Base-by-base conservation (phyloP, 2,888 invertebrate genomes). In the Mellilla xanthometata region DNA sequence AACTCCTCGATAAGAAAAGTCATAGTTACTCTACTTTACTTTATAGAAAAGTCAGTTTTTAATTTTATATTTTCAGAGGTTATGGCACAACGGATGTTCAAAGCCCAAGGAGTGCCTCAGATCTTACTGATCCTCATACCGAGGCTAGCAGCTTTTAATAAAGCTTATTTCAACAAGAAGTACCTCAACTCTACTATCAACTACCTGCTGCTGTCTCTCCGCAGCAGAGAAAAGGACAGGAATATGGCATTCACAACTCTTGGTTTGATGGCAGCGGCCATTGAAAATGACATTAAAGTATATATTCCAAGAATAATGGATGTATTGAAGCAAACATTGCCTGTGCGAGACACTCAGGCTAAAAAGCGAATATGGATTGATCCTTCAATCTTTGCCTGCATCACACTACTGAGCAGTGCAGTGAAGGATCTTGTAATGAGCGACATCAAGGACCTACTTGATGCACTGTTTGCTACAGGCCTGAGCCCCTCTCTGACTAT, bases 391-490 rank as follows among this genome's bases (percentile, higher is more conserved):
- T 99, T 98, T 77, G 95, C 96, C 15, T 99, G 98, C 75, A 95
- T 99, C 12, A 97, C 97, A 15, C 91, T 99, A 56, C 81, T 99
- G 4, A 96, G 96, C 0, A 94, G 96, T 75, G 96, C 99, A 0
- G 94, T 97, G 0, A 95, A 95, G 54, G 93, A 94, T 12, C 91
- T 93, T 22, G 95, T 97, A 8, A 92, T 93, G 4, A 83, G 90
- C 57, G 96, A 97, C 60, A 94, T 98, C 2, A 93, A 93, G 45
- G 95, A 96, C 46, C 91, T 99, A 28, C 84, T 99, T 15, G 97
- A 97, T 57, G 94, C 95, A 31, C 97, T 99, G 96, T 93, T 99
- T 71, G 94, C 95, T 0, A 96, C 97, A 3, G 98, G 98, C 0
- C 90, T 99, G 0, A 96, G 97, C 60, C 94, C 96, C 6, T 95